Conservation (phyloP, 2,888 invertebrate genomes). For the Mythimna loreyi region DNA sequence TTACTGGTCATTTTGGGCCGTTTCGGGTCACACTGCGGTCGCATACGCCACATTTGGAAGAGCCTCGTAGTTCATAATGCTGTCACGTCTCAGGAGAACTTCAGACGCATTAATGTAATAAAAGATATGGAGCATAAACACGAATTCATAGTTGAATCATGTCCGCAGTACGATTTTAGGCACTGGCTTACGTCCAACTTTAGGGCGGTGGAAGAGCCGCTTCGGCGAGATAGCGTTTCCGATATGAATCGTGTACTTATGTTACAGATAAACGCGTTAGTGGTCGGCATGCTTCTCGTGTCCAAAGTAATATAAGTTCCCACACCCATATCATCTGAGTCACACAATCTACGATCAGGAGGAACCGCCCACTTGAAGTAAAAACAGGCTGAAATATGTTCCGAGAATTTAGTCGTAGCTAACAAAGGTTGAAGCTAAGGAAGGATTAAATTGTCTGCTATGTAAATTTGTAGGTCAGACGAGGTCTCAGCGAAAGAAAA, state of each 20-base stretch:
- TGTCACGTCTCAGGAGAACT: conserved; percentile 76
- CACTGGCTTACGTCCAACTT: conserved; percentile 84
- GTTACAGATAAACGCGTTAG: conserved; percentile 77
- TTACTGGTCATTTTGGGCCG: conserved; percentile 83
- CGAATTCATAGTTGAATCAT: conserved; percentile 78
- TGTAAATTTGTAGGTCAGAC: conserved; percentile 74
- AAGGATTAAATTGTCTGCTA: conserved; percentile 75
- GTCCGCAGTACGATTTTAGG: conserved; percentile 82
- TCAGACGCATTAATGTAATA: conserved; percentile 73
- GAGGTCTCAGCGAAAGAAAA: conserved; percentile 68
- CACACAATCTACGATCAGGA: conserved; percentile 81
- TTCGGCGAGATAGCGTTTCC: conserved; percentile 74
- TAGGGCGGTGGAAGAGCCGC: conserved; percentile 74
- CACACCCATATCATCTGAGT: conserved; percentile 85
- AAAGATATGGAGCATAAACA: conserved; percentile 77
- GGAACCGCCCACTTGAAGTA: conserved; percentile 83
- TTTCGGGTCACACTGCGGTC: conserved; percentile 74
- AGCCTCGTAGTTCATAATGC: conserved; percentile 70
- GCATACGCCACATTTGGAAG: conserved; percentile 80
- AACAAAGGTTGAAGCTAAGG: conserved; percentile 68
- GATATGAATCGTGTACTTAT: conserved; percentile 79
- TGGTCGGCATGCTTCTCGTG: conserved; percentile 71
- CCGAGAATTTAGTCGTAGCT: conserved; percentile 73
- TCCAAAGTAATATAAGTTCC: conserved; percentile 80
- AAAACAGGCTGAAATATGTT: conserved; percentile 80